Evolutionary conservation across 1,140 invertebrate species (phyloP).

Genomic region (Lepidotrigona ventralis): DNA sequence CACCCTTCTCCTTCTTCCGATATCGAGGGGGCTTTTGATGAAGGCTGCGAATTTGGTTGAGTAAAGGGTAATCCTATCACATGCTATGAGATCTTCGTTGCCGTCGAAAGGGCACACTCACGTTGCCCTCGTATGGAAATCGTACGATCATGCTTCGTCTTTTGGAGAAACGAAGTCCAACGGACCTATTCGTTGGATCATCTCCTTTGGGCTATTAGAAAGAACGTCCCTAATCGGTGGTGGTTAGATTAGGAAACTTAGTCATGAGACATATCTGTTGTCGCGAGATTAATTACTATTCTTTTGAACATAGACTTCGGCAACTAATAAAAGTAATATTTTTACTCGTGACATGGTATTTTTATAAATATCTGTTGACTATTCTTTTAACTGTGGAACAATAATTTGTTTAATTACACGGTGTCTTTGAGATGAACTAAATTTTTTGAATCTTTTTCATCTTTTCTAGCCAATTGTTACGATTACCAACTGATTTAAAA

Average conservation of each 20-base stretch:
- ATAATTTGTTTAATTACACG: background rate
- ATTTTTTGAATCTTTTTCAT: background rate
- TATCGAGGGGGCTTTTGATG: constrained; percentile 80
- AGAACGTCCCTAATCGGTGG: background rate
- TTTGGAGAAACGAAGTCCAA: constrained; percentile 26
- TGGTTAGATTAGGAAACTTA: background rate
- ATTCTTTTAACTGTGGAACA: background rate
- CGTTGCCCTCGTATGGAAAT: constrained; percentile 25
- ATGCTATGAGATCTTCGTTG: constrained; percentile 78
- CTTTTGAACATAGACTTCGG: background rate
- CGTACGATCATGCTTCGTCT: constrained; percentile 26
- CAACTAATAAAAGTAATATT: background rate
- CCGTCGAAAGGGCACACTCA: constrained; percentile 57
- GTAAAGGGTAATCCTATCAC: constrained; percentile 81
- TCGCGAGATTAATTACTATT: background rate
- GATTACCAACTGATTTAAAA: too few species aligned
- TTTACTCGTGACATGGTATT: too few species aligned
- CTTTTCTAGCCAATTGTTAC: background rate
- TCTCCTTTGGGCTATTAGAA: background rate
- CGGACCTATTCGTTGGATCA: background rate
- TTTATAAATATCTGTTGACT: too few species aligned
- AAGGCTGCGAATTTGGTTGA: constrained; percentile 79
- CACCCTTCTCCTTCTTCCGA: constrained; percentile 56
- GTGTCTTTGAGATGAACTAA: background rate
- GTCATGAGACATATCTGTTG: too few species aligned